phyloP scores from a whole-genome alignment of 2,797 vertebrate genomes.

The Gambusia yucatana region DNA sequence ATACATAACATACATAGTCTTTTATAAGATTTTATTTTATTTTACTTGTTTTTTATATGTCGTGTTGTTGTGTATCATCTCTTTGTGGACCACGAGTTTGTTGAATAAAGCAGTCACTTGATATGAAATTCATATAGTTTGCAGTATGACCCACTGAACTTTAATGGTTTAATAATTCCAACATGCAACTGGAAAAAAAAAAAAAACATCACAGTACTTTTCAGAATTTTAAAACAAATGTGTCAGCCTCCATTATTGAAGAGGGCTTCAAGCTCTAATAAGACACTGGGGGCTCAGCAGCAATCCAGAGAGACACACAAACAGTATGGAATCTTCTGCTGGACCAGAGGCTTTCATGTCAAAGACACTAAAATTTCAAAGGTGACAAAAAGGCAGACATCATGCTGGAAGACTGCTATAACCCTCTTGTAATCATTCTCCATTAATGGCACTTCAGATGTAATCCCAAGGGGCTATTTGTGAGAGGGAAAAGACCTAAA shows the following conservation, averaged over 20 bases:
- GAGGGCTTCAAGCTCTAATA: constrained; percentile 36
- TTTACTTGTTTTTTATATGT: no score
- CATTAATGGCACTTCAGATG: constrained; percentile 42
- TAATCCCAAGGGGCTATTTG: constrained; percentile 33
- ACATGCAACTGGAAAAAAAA: neutral
- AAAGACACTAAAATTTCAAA: constrained; percentile 46
- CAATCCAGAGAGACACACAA: constrained; percentile 36
- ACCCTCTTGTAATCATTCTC: constrained; percentile 48
- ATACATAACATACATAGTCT: no score
- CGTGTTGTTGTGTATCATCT: no score
- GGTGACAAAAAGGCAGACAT: constrained; percentile 28
- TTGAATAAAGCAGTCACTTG: no score
- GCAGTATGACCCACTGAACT: neutral
- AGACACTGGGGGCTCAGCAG: constrained; percentile 45
- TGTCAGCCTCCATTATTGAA: constrained; percentile 38
- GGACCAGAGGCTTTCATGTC: constrained; percentile 33
- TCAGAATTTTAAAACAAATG: constrained; percentile 33
- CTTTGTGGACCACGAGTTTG: no score
- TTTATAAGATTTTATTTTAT: no score
- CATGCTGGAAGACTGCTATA: constrained; percentile 23
- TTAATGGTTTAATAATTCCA: neutral
- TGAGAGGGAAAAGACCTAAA: constrained; percentile 33
- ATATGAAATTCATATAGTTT: neutral
- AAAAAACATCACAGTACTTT: constrained; percentile 23
- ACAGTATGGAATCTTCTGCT: constrained; percentile 25